These are phyloP conservation scores for Stenopsyche tienmushanensis DNA, from an alignment of 1,140 invertebrate species.

Conservation along the genomic window DNA sequence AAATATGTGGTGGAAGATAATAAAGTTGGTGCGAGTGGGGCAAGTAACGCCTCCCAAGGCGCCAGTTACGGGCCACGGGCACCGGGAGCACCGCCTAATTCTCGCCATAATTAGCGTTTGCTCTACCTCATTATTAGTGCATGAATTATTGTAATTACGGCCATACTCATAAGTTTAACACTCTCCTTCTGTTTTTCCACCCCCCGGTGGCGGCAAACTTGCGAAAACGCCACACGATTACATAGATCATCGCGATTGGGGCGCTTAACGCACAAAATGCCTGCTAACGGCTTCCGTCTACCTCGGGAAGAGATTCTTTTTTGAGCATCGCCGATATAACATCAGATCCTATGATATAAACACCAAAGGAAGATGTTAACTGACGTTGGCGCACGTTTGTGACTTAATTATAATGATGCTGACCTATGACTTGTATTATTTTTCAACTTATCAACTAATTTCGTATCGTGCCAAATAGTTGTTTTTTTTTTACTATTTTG, in stretches of 20 bases:
- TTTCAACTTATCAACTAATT: too few species aligned
- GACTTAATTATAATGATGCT: too few species aligned
- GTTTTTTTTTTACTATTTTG: too few species aligned
- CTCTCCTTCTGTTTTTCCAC: constrained; percentile 18
- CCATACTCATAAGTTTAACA: constrained; percentile 9
- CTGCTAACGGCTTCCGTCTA: too few species aligned
- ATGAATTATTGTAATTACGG: constrained; percentile 42
- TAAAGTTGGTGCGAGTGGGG: constrained; percentile 37
- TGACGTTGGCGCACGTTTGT: too few species aligned
- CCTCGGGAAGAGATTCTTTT: too few species aligned
- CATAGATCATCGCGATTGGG: background rate
- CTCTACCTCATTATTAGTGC: constrained; percentile 42
- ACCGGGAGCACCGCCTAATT: constrained; percentile 38
- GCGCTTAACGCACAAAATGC: too few species aligned
- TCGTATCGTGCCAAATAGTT: too few species aligned
- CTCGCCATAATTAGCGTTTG: constrained; percentile 42
- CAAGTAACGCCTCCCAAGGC: constrained; percentile 40
- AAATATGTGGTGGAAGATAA: constrained; percentile 40
- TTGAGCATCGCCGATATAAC: too few species aligned
- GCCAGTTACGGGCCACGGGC: constrained; percentile 33
- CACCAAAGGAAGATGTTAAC: too few species aligned
- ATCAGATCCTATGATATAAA: too few species aligned
- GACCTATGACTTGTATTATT: too few species aligned
- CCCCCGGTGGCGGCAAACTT: background rate
- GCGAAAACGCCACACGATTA: background rate